Percentiles rank a stretch among this genome's conserved stretches.
These are phyloP conservation scores for Apis mellifera DNA, from an alignment of 1,140 invertebrate species.

Conservation along the genomic window Amel_HAv3.1 CM009946.2:2817001-2817500, in stretches of 20 bases:
- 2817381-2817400: no score
- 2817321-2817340: not conserved
- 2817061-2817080: not conserved
- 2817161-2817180: constrained; percentile 8
- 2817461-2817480: not conserved
- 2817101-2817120: not conserved
- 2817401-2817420: not conserved
- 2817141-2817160: no score
- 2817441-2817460: no score
- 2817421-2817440: not conserved
- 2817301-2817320: not conserved
- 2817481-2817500: not conserved
- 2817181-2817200: constrained; percentile 37
- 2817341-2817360: no score
- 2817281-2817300: not conserved
- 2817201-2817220: constrained; percentile 38
- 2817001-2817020: not conserved
- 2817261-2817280: constrained; percentile 60
- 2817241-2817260: constrained; percentile 51
- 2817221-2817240: constrained; percentile 43
- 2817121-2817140: not conserved
- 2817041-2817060: not conserved
- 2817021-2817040: not conserved
- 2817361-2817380: no score
- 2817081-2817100: not conserved